A percentile compares a stretch with the other conserved stretches of the same genome.
Conservation (phyloP, 2,113 vertebrate genomes). For the Oophaga pumilio region DNA sequence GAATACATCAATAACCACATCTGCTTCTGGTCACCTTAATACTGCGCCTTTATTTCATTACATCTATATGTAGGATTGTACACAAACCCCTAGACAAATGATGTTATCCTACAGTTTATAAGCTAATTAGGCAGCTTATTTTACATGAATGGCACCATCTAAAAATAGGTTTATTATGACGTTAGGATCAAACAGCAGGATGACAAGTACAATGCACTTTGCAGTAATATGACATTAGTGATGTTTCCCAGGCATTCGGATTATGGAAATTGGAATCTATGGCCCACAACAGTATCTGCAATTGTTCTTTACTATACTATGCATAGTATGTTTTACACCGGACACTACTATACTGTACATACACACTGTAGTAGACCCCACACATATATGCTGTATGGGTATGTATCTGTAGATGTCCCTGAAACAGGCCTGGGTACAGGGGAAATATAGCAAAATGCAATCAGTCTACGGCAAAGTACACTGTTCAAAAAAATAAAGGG, state of each 20-base stretch:
- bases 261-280: background rate
- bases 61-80: background rate
- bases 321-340: background rate
- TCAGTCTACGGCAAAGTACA: too few species aligned
- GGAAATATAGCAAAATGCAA: too few species aligned
- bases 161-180: conserved; percentile 46
- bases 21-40: conserved; percentile 33
- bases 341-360: background rate
- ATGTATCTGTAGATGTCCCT: background rate
- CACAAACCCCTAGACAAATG: conserved; percentile 17
- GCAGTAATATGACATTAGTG: conserved; percentile 19
- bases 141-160: conserved; percentile 15
- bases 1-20: conserved; percentile 13
- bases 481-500: too few species aligned
- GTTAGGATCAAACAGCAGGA: background rate
- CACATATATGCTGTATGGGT: background rate
- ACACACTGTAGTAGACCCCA: background rate
- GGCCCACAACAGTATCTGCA: background rate
- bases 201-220: background rate
- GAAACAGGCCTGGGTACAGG: too few species aligned
- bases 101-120: conserved; percentile 36
- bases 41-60: conserved; percentile 25
- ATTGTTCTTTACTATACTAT: background rate
- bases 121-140: conserved; percentile 42
- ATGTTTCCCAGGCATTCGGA: conserved; percentile 2